These are phyloP conservation scores for Lochmaea crataegi DNA, from an alignment of 2,888 invertebrate species.

Conservation along the genomic window DNA sequence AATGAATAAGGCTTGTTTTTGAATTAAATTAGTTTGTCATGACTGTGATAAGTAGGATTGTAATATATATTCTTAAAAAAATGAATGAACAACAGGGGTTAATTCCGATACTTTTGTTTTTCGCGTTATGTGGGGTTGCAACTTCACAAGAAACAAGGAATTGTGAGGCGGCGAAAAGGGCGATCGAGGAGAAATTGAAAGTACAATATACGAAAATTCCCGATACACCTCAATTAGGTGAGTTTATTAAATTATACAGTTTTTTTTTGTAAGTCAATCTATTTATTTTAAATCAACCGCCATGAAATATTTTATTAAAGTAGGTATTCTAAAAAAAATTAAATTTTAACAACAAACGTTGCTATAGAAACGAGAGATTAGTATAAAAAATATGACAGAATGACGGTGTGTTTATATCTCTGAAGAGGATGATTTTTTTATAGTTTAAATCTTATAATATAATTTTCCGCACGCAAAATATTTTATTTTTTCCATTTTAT, in stretches of 20 bases:
- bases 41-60: constrained; percentile 57
- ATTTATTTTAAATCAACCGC: too few species aligned
- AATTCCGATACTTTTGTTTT: constrained; percentile 50
- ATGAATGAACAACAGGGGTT: constrained; percentile 52
- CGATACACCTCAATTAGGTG: constrained; percentile 69
- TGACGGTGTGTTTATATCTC: too few species aligned
- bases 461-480: too few species aligned
- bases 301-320: too few species aligned
- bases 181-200: constrained; percentile 67
- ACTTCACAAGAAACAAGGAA: constrained; percentile 53
- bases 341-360: too few species aligned
- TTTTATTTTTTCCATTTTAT: too few species aligned
- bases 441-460: too few species aligned
- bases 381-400: too few species aligned
- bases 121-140: constrained; percentile 48
- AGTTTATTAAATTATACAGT: constrained; percentile 23
- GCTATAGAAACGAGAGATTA: too few species aligned
- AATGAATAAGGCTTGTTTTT: constrained; percentile 40
- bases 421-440: too few species aligned
- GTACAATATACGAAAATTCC: constrained; percentile 67
- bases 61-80: constrained; percentile 45
- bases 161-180: constrained; percentile 68
- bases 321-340: too few species aligned
- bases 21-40: constrained; percentile 46
- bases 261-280: too few species aligned